Evolutionary conservation across 2,113 vertebrate species (phyloP), one percentile per base, ranked within the genome.

Genomic region (Penelope pileata): DNA sequence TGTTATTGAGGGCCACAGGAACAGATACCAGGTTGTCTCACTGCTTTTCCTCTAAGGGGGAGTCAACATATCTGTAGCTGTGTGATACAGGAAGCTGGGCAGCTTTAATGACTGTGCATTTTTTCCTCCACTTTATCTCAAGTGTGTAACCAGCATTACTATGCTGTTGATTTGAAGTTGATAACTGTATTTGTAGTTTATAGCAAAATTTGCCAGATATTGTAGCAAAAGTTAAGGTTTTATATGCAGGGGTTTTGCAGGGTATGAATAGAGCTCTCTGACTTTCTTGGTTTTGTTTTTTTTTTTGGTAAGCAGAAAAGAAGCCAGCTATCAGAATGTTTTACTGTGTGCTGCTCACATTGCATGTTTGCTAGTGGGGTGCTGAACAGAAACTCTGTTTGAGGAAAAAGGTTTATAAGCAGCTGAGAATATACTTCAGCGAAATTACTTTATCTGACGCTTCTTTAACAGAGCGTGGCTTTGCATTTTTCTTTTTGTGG

Each of bases 391-490:
- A 40, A 17, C 54, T 85, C 53, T 95, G 34, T 58, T 91, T 80
- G 91, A 83, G 62, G 70, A 58, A 87, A 63, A 94, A 70, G 34
- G 69, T 67, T 89, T 63, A 36, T 81, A 50, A 74, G 73, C 53
- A 80, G 45, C 74, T 76, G 93, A 84, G 86, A 91, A 64, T 59
- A 24, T 58, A 45, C 74, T 91, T 92, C 69, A 86, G 38, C 32
- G 42, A 58, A 85, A 86, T 91, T 51, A 42, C 29, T 30, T 91
- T 82, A 73, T 64, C 70, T 76, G 54, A 30, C 24, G 6, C 7
- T 77, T 87, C 59, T 75, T 77, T 90, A 83, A 80, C 59, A 60
- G 40, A 50, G 59, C 24, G 24, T 58, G 11, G 27, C 58, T 81
- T 76, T 56, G 21, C 47, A 38, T 76, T 85, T 87, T 90, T 83